Percentiles rank a stretch among this genome's conserved stretches.
Conservation (phyloP, 2,797 vertebrate genomes). For the Microtus californicus region DNA sequence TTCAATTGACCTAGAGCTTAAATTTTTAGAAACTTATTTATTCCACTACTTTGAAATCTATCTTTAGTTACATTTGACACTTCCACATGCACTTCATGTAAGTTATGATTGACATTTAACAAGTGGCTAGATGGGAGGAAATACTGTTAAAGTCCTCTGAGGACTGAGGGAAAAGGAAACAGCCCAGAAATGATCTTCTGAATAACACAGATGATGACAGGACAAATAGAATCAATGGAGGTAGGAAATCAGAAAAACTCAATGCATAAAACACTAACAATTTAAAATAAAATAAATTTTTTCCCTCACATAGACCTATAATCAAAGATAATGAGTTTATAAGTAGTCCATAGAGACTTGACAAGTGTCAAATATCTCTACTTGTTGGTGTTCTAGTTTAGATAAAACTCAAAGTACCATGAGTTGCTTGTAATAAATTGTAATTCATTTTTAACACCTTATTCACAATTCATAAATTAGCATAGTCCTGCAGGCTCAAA, state of each 20-base stretch:
- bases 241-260: background rate
- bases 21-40: background rate
- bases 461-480: conserved; percentile 56
- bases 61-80: background rate
- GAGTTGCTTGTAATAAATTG: conserved; percentile 24
- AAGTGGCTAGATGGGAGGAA: background rate
- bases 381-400: background rate
- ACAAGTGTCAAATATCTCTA: background rate
- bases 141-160: background rate
- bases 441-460: conserved; percentile 59
- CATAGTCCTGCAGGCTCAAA: conserved; percentile 33
- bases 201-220: background rate
- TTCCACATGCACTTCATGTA: background rate
- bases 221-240: background rate
- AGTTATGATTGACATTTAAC: background rate
- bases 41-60: background rate
- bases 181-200: background rate
- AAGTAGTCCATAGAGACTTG: conserved; percentile 27
- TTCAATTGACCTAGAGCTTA: background rate
- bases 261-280: background rate
- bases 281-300: conserved; percentile 16
- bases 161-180: background rate
- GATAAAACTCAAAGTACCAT: background rate
- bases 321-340: background rate
- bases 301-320: background rate